Base-by-base conservation (phyloP, 2,888 invertebrate species). In the Latrodectus hesperus region DNA sequence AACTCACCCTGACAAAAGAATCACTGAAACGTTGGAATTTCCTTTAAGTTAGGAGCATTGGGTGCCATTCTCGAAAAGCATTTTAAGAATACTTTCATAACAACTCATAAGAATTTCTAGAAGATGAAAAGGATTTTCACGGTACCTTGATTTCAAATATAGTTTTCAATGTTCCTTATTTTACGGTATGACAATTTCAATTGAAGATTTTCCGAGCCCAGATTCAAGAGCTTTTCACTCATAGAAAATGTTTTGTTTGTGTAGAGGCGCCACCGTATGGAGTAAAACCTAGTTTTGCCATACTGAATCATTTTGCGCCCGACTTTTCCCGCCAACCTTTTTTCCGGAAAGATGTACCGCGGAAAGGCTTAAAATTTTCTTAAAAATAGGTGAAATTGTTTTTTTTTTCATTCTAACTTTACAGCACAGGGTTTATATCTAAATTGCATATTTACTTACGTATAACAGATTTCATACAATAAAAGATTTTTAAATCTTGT, bases 251-350 rank as follows among this genome's bases (percentile, higher is more conserved):
- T 52, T 67, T 67, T 77, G 77, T 77, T 77, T 77, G 38, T 77
- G 77, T 77, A 67, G 67, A 67, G 77, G 77, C 77, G 77, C 77
- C 52, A 52, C 77, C n/a, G 67, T 52, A 75, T 52, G 16, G 51
- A 17, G 1, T 75, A 4, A 26, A 49, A 11, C 12, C 26, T 74
- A 3, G 4, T 0, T 14, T 52, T 77, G 51, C 77, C 52, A 77
- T 17, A 16, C 9, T 38, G 16, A 49, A 22, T 10, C 6, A 11
- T 65, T 77, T 77, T 67, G 67, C 77, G 51, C 22, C 67, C 12
- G 67, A 4, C 12, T 67, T 77, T 77, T 60, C 1, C 65, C 67
- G 67, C 67, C 67, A 77, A 77, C 38, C 4, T 38, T 38, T 38
- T 38, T 38, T 38, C 38, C 4, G 4, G 6, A 38, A 22, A 22